Evolutionary conservation across 2,797 vertebrate genomes (phyloP).

Genomic region (Catostomus latipinnis): DNA sequence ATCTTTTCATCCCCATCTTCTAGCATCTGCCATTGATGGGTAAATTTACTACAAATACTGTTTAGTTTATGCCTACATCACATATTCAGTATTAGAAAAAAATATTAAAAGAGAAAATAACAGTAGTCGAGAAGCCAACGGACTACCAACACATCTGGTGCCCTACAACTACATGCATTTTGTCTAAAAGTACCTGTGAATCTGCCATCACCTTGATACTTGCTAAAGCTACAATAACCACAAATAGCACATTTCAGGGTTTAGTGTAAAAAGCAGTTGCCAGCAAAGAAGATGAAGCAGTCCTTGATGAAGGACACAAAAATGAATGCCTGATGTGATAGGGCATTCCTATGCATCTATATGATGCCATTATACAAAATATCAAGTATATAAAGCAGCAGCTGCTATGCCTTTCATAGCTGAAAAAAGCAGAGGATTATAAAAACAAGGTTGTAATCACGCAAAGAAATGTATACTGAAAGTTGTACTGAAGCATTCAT

Average conservation of each 20-base stretch:
- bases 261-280: constrained; percentile 1
- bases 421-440: constrained; percentile 3
- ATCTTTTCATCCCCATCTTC: neutral
- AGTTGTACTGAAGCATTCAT: neutral
- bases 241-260: neutral
- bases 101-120: too few relatives aligned
- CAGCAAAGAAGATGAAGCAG: constrained; percentile 4
- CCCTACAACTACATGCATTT: neutral
- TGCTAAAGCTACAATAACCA: neutral
- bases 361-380: constrained; percentile 11
- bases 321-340: neutral
- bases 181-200: constrained; percentile 14
- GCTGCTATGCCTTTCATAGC: constrained; percentile 8
- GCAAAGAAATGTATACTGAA: neutral
- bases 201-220: constrained; percentile 22
- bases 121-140: too few relatives aligned
- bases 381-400: constrained; percentile 14
- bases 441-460: constrained; percentile 31
- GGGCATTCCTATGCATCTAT: neutral
- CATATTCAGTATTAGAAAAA: too few relatives aligned
- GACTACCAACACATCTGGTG: neutral
- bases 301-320: neutral
- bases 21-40: neutral
- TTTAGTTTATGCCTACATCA: too few relatives aligned
- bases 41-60: neutral